Evolutionary conservation across 92 coral and sea anemone genomes (phyloP).

Genomic region (Parazoanthus swiftii): DNA sequence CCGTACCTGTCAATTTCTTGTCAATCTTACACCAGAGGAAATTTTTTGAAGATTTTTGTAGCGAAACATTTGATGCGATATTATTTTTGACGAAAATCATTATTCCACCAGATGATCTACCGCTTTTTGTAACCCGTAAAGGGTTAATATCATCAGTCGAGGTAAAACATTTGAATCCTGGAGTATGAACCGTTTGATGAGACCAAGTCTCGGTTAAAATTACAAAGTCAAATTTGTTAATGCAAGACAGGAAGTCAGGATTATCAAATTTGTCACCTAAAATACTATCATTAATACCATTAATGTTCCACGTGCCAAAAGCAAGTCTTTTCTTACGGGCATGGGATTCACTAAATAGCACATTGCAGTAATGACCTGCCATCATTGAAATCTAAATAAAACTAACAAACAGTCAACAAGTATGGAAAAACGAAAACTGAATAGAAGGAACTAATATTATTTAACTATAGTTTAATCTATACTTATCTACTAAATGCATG

Average conservation of each 20-base stretch:
- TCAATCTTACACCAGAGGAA: too few species aligned
- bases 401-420: background rate
- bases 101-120: too few species aligned
- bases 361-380: background rate
- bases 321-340: background rate
- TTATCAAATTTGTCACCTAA: too few species aligned
- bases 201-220: background rate
- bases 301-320: too few species aligned
- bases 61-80: background rate
- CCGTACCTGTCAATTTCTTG: too few species aligned
- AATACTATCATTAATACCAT: too few species aligned
- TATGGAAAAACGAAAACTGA: slow-evolving; percentile 21
- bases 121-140: background rate
- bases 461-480: background rate
- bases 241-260: too few species aligned
- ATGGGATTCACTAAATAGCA: background rate
- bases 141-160: too few species aligned
- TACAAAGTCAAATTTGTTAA: too few species aligned
- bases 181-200: slow-evolving; percentile 7
- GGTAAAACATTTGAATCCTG: background rate
- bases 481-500: slow-evolving; percentile 14
- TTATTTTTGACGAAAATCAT: background rate
- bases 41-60: too few species aligned
- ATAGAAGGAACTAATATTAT: background rate
- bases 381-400: slow-evolving; percentile 18